phyloP scores from a whole-genome alignment of 2,113 vertebrate species.

The Salvelinus alpinus region DNA sequence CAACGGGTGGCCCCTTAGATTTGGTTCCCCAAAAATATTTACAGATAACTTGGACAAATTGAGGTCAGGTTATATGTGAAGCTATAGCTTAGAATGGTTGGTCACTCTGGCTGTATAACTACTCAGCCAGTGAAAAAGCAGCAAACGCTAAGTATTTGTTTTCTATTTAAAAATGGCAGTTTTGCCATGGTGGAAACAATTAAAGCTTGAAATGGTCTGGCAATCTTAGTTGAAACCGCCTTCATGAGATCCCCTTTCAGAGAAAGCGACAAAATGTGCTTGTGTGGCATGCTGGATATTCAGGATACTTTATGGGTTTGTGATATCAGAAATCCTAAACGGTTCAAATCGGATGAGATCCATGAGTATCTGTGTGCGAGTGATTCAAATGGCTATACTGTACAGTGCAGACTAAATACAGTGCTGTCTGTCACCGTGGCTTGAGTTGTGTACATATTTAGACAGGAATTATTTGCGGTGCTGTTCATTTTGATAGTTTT shows the following conservation, averaged over 20 bases:
- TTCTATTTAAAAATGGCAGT: neutral
- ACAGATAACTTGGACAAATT: constrained; percentile 35
- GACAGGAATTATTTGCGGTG: neutral
- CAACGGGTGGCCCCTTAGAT: constrained; percentile 24
- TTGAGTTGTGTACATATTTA: constrained; percentile 9
- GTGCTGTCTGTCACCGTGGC: constrained; percentile 26
- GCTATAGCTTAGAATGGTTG: constrained; percentile 16
- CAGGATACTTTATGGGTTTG: too few species aligned
- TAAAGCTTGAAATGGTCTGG: constrained; percentile 36
- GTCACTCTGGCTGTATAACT: constrained; percentile 1
- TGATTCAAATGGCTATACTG: neutral
- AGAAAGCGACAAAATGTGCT: constrained; percentile 9
- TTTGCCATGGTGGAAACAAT: constrained; percentile 5
- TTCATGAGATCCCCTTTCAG: constrained; percentile 30
- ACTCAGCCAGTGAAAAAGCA: neutral
- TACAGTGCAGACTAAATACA: constrained; percentile 25
- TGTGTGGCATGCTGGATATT: neutral
- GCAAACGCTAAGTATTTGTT: neutral
- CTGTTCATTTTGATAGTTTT: constrained; percentile 36
- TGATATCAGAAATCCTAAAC: too few species aligned
- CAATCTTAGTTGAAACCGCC: constrained; percentile 46
- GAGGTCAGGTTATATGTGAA: constrained; percentile 12
- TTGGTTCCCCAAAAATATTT: constrained; percentile 29
- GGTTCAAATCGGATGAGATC: too few species aligned
- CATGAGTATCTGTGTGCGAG: neutral